These are phyloP conservation scores for Drosophila pseudotakahashii DNA, from an alignment of 2,888 invertebrate genomes.

Conservation along the genomic window DNA sequence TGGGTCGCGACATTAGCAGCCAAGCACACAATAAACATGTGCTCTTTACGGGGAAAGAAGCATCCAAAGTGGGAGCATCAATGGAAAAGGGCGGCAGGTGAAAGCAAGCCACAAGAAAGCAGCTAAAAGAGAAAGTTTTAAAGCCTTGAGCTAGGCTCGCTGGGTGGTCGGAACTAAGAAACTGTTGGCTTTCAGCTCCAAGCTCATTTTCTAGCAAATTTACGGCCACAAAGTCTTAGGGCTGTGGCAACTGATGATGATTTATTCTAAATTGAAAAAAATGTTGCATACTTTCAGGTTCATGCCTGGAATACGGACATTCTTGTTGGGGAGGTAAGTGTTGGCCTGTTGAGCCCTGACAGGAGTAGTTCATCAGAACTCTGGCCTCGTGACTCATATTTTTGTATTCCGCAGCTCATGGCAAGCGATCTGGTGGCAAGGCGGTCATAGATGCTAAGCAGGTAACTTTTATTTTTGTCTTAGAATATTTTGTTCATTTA, in stretches of 20 bases:
- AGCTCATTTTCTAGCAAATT: constrained; percentile 46
- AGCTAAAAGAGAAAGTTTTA: constrained; percentile 19
- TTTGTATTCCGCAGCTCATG: constrained; percentile 63
- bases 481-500: no score
- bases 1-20: constrained; percentile 40
- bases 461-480: constrained; percentile 31
- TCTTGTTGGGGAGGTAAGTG: constrained; percentile 84
- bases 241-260: constrained; percentile 54
- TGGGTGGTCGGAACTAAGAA: neutral
- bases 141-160: constrained; percentile 10
- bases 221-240: constrained; percentile 37
- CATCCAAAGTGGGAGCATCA: constrained; percentile 9
- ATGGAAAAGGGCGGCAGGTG: neutral
- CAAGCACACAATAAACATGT: constrained; percentile 38
- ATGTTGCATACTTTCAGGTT: constrained; percentile 70
- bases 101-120: constrained; percentile 1
- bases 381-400: neutral
- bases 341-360: neutral
- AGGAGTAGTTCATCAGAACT: neutral
- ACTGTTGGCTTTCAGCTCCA: neutral
- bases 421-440: constrained; percentile 75
- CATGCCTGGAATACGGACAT: constrained; percentile 83
- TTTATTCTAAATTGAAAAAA: constrained; percentile 55
- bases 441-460: constrained; percentile 46
- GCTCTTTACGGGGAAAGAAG: constrained; percentile 8